phyloP scores from a whole-genome alignment of 2,797 vertebrate species.

The Sebastes oblongus region DNA sequence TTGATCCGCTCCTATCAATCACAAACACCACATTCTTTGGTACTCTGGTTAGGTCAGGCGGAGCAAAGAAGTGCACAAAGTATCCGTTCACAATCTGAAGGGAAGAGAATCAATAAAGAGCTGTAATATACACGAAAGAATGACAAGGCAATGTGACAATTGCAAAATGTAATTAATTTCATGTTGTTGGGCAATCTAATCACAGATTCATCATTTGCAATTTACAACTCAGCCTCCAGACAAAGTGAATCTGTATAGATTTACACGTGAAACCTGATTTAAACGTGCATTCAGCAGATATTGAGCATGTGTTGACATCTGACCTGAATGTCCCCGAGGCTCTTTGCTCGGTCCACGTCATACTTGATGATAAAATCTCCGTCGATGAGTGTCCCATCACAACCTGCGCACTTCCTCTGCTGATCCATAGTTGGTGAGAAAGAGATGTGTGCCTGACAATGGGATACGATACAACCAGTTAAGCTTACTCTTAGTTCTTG shows the following conservation, averaged over 20 bases:
- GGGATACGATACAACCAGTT: background rate
- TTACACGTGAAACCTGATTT: background rate
- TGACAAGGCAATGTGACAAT: background rate
- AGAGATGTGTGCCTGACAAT: slow-evolving; percentile 84
- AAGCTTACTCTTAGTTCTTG: background rate
- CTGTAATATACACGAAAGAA: background rate
- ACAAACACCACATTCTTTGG: slow-evolving; percentile 91
- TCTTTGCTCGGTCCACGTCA: slow-evolving; percentile 85
- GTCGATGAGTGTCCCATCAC: slow-evolving; percentile 84
- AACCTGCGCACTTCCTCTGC: slow-evolving; percentile 87
- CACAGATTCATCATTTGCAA: background rate
- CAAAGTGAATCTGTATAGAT: background rate
- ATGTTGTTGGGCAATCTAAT: background rate
- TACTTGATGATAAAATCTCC: slow-evolving; percentile 92
- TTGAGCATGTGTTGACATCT: background rate
- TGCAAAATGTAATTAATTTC: background rate
- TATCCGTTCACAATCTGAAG: slow-evolving; percentile 92
- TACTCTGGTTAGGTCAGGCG: slow-evolving; percentile 82
- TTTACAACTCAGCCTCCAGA: background rate
- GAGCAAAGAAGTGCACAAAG: slow-evolving; percentile 95
- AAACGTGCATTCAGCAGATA: background rate
- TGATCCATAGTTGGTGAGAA: slow-evolving; percentile 91
- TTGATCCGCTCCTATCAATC: slow-evolving; percentile 90
- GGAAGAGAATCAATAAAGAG: background rate
- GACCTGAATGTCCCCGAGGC: slow-evolving; percentile 88